These are phyloP conservation scores for human (Homo sapiens) DNA, from an alignment of 2,113 vertebrate genomes.

Conservation along the genomic window DNA sequence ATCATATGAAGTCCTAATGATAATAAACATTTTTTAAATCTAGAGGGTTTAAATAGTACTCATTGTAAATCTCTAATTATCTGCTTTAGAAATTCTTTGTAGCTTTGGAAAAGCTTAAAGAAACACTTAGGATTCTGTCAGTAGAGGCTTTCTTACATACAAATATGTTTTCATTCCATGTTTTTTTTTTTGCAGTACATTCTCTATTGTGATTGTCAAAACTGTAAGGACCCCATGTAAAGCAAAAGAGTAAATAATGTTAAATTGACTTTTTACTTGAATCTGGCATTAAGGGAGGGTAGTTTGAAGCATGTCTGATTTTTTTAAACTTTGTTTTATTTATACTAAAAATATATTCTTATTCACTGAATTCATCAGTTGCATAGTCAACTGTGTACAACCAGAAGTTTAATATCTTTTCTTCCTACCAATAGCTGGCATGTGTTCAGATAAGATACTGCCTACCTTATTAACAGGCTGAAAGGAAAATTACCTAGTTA, in stretches of 20 bases:
- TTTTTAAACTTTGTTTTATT: slow-evolving; percentile 41
- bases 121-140: slow-evolving; percentile 3
- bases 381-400: not conserved
- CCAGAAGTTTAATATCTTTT: slow-evolving; percentile 26
- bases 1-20: not conserved
- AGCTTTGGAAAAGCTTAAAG: not conserved
- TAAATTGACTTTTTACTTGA: slow-evolving; percentile 15
- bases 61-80: slow-evolving; percentile 14
- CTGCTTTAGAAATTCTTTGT: not conserved
- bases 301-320: not conserved
- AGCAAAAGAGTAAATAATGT: not conserved
- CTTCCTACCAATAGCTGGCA: not conserved
- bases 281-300: not conserved
- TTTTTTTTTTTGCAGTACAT: not conserved
- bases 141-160: not conserved
- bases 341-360: not conserved
- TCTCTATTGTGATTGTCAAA: slow-evolving; percentile 5
- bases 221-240: not conserved
- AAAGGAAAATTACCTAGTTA: not conserved
- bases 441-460: not conserved
- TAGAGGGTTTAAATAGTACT: not conserved
- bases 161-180: not conserved
- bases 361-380: not conserved
- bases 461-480: not conserved
- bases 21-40: slow-evolving; percentile 17